A percentile compares a stretch with the other conserved stretches of the same genome.
Evolutionary conservation across 2,797 vertebrate genomes (phyloP).

Genomic region (Lates japonicus): DNA sequence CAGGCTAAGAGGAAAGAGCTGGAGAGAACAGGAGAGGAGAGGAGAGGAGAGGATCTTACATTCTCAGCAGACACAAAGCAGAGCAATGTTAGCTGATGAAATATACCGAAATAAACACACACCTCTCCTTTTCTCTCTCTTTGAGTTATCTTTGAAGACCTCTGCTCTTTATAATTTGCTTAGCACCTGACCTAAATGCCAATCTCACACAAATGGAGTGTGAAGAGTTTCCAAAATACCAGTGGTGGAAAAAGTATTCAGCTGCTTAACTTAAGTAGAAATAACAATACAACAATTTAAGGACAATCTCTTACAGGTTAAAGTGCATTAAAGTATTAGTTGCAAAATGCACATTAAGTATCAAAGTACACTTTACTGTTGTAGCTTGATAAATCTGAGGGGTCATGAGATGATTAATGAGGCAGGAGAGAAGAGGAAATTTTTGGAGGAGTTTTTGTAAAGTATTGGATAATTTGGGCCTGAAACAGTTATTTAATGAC

Average conservation of each 20-base stretch:
- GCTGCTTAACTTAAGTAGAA: not conserved
- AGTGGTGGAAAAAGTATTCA: not conserved
- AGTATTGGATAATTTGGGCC: not conserved
- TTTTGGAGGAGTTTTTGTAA: not conserved
- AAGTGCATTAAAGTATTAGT: not conserved
- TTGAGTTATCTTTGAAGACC: constrained; percentile 56
- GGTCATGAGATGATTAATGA: too few relatives aligned
- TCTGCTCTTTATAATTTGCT: constrained; percentile 48
- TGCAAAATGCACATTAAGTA: not conserved
- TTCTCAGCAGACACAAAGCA: constrained; percentile 54
- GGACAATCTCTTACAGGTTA: not conserved
- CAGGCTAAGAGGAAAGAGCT: constrained; percentile 51
- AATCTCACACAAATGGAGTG: constrained; percentile 22
- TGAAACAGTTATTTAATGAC: not conserved
- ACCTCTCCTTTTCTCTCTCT: constrained; percentile 36
- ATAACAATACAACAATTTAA: not conserved
- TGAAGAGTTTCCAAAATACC: constrained; percentile 30
- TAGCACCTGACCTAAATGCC: constrained; percentile 56
- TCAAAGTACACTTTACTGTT: not conserved
- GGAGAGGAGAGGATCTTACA: constrained; percentile 47
- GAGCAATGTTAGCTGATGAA: constrained; percentile 65
- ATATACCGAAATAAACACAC: constrained; percentile 70
- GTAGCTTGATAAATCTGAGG: not conserved
- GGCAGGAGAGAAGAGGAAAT: not conserved
- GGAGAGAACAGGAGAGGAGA: constrained; percentile 13